A percentile compares a stretch with the other conserved stretches of the same genome.
phyloP scores from a whole-genome alignment of 2,888 invertebrate genomes.

The Tachina grossa region DNA sequence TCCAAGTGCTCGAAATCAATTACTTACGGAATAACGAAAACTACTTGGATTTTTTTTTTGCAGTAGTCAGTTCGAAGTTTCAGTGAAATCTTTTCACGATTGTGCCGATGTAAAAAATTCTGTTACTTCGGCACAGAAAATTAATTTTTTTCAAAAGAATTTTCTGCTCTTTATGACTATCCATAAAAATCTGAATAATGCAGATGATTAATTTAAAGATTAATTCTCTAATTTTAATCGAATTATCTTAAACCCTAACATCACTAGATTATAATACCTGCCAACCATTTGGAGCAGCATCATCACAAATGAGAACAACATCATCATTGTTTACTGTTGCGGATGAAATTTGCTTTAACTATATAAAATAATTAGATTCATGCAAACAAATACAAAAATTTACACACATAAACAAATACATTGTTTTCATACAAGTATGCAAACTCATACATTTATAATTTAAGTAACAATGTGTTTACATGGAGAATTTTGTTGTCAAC shows the following conservation, averaged over 20 bases:
- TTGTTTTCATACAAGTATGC: not conserved
- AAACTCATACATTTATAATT: constrained; percentile 22
- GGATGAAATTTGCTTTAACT: constrained; percentile 68
- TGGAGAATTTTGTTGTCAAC: constrained; percentile 67
- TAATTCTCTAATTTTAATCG: constrained; percentile 14
- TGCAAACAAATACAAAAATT: constrained; percentile 47
- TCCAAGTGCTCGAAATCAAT: too few relatives aligned
- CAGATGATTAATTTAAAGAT: not conserved
- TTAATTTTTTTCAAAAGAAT: too few relatives aligned
- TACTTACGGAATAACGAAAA: too few relatives aligned
- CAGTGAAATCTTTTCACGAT: too few relatives aligned
- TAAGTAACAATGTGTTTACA: constrained; percentile 56
- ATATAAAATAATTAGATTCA: constrained; percentile 67
- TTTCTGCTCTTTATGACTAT: too few relatives aligned
- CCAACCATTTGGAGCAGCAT: constrained; percentile 37
- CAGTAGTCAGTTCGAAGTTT: too few relatives aligned
- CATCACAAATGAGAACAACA: constrained; percentile 34
- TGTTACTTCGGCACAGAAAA: too few relatives aligned
- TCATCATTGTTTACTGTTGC: constrained; percentile 65
- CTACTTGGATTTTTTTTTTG: too few relatives aligned
- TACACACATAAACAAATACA: not conserved
- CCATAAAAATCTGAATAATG: too few relatives aligned
- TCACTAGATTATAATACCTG: constrained; percentile 31
- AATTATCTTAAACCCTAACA: constrained; percentile 6
- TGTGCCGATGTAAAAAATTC: too few relatives aligned